Conservation (phyloP, 2,888 invertebrate genomes). For the Eledona agricola region DNA sequence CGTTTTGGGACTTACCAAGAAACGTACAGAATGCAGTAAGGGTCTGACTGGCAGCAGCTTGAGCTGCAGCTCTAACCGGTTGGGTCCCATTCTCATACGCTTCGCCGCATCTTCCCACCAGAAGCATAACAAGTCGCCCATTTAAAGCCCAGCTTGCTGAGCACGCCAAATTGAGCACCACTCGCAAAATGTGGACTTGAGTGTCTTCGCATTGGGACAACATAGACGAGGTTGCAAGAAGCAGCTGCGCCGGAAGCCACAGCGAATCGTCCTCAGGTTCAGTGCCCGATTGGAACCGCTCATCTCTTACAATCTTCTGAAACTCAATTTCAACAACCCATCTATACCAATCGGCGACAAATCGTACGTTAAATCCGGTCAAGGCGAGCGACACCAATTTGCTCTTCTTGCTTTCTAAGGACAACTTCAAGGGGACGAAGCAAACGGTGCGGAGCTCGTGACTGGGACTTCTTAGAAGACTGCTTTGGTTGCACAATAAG, state of each 20-base stretch:
- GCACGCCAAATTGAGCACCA: constrained; percentile 87
- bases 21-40: constrained; percentile 86
- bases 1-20: constrained; percentile 70
- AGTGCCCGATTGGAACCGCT: constrained; percentile 87
- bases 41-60: constrained; percentile 91
- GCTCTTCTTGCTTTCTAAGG: constrained; percentile 86
- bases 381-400: constrained; percentile 85
- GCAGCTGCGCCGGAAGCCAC: constrained; percentile 91
- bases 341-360: constrained; percentile 3
- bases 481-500: constrained; percentile 81
- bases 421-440: constrained; percentile 84
- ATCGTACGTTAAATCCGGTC: constrained; percentile 84
- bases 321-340: constrained; percentile 1
- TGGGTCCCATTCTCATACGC: constrained; percentile 82
- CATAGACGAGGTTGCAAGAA: constrained; percentile 84
- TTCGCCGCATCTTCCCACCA: constrained; percentile 84
- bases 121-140: constrained; percentile 86
- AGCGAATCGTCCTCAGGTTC: constrained; percentile 92
- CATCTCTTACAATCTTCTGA: constrained; percentile 90
- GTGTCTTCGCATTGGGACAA: constrained; percentile 85
- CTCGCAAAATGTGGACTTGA: constrained; percentile 75
- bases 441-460: constrained; percentile 86
- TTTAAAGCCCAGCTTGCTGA: constrained; percentile 90
- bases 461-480: constrained; percentile 77
- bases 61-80: constrained; percentile 84